Conservation (phyloP, 2,888 invertebrate genomes). For the Pteria penguin region DNA sequence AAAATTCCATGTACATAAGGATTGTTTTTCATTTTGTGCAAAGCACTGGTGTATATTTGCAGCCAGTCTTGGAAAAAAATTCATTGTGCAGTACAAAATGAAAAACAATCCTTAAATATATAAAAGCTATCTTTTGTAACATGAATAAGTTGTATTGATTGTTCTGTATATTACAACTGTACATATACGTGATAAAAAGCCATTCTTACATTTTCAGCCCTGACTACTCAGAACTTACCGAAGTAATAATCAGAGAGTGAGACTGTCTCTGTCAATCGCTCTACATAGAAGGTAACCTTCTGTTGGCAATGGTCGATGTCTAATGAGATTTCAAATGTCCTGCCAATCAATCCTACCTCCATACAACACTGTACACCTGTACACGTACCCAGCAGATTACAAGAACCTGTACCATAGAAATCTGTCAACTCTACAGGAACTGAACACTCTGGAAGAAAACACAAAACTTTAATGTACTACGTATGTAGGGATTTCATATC, state of each 20-base stretch:
- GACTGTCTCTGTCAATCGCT: slow-evolving; percentile 27
- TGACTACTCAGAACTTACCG: slow-evolving; percentile 36
- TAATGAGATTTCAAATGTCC: slow-evolving; percentile 37
- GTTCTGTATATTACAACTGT: too few relatives aligned
- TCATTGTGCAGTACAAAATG: too few relatives aligned
- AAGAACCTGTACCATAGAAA: slow-evolving; percentile 34
- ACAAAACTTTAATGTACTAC: neutral
- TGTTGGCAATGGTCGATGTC: slow-evolving; percentile 43
- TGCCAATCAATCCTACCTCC: slow-evolving; percentile 32
- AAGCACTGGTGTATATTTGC: too few relatives aligned
- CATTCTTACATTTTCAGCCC: too few relatives aligned
- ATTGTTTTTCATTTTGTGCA: too few relatives aligned
- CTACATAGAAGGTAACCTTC: slow-evolving; percentile 40
- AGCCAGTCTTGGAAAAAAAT: too few relatives aligned
- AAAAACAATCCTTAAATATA: too few relatives aligned
- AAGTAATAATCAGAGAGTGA: slow-evolving; percentile 37
- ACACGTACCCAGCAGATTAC: slow-evolving; percentile 45
- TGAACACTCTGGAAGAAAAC: slow-evolving; percentile 8
- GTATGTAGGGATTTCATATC: neutral
- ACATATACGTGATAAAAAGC: too few relatives aligned
- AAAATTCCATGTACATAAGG: too few relatives aligned
- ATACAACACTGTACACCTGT: slow-evolving; percentile 47
- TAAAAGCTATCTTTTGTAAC: too few relatives aligned
- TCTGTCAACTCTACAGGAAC: slow-evolving; percentile 5
- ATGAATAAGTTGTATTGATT: too few relatives aligned